Base-by-base conservation (phyloP, 2,113 vertebrate species). In the Lethenteron camtschaticum region DNA sequence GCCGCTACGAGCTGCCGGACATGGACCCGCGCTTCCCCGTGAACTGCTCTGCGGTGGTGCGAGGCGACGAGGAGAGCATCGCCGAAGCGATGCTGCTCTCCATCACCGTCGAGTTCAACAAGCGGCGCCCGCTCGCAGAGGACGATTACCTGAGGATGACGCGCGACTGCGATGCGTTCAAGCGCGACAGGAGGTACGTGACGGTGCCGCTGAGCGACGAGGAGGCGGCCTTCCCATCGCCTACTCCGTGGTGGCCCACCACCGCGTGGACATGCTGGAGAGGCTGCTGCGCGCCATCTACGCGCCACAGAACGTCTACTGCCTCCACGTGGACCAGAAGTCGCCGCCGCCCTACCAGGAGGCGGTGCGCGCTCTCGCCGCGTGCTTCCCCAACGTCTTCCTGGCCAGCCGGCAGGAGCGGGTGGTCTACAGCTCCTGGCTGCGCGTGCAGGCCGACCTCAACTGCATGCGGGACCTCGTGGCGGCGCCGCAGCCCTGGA, bases 231-330 rank as follows among this genome's bases (percentile, higher is more conserved):
- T 90, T 83, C 70, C 85, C 9, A 81, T 95, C 2, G 85, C 89
- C 1, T 95, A 85, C 70, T 91, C 89, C 12, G 89, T 95, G 78
- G 87, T 95, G 73, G 79, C 95, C 68, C 89, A 96, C 3, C 56
- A 87, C n/a, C 85, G 89, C 60, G 84, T 89, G 1, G 86, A 90
- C 73, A 88, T 89, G 83, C 94, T 95, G 10, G 89, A 95, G 75
- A 80, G 88, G 57, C 81, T 95, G 5, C 75, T 94, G 4, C 75
- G 86, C 57, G 80, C 86, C 9, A 5, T 90, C 70, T 95, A 94
- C 9, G 8, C 76, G 2, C 89, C 89, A 0, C 90, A 96, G 77
- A 96, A 95, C 4, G 4, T 87, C n/a, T 95, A 95, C 77, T 95
- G 90, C 1, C 20, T 95, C 20, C 90, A 95, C 0, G 7, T 87